Base-by-base conservation (phyloP, 1,140 invertebrate genomes). In the Drosophila asahinai region DNA sequence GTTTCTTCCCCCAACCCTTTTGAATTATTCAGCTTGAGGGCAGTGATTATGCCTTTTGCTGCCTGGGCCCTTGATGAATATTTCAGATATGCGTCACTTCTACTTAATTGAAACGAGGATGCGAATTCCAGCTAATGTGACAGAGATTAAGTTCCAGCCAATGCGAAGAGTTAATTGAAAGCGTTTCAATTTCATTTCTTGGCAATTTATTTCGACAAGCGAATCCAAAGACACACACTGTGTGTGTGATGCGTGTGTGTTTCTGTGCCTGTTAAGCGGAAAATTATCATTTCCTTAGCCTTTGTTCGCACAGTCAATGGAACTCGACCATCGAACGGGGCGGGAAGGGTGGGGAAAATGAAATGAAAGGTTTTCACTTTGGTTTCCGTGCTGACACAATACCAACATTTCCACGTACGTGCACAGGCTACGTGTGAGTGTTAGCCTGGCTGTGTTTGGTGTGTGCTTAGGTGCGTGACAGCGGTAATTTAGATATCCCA, bases 261-360 rank as follows among this genome's bases (percentile, higher is more conserved):
- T 45, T 27, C 40, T 64, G 47, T 51, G 57, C 38, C 49, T 89
- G 71, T 77, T 80, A 63, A 75, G 84, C 81, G 84, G 81, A 89
- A 89, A 89, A 90, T 90, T 84, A 89, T 89, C 60, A 89, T 90
- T 84, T 90, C 81, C 81, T 78, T 72, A 48, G 74, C 70, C 61
- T 89, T 87, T 87, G 81, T 87, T 83, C 65, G 73, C 73, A 30
- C 77, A 75, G 77, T 84, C 81, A 90, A 79, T 83, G 83, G 68
- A 65, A 47, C 67, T 55, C 63, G 63, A 52, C 66, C 61, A 17
- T 43, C 40, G 5, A 15, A n/a, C 11, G 11, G 36, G 40, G 15
- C 11, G 36, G 54, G 17, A 7, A 14, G 17, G 19, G 5, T 25
- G 36, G 19, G 42, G 25, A 54, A 51, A 42, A 27, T 19, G 47